Base-by-base conservation (phyloP, 2,113 vertebrate genomes). In the Edolisoma coerulescens region DNA sequence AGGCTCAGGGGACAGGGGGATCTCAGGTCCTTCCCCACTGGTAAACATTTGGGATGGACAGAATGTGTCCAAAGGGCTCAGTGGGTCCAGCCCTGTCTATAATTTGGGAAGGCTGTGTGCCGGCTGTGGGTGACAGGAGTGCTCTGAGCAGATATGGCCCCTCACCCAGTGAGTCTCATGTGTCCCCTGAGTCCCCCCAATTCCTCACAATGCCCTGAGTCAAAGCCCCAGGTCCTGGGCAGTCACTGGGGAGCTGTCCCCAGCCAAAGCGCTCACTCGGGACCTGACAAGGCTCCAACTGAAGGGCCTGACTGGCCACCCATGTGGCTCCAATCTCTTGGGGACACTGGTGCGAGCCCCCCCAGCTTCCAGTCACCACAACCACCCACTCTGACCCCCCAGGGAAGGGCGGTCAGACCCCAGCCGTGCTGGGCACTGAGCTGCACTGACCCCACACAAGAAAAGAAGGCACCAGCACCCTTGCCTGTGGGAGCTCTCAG, bases 181-280 rank as follows among this genome's bases (percentile, higher is more conserved):
- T n/a, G 39, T 44, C 20, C 24, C 49, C 16, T 0, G 0, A 28
- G 41, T 13, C 32, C 13, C 14, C 37, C 37, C 4, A 5, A 0
- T 11, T 37, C n/a, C 33, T 53, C 45, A 19, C n/a, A 44, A 22
- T 14, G 16, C 35, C 39, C 52, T 20, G 27, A 16, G 5, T 37
- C 4, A 2, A 65, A 64, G 54, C 33, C 26, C 26, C 0, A 0
- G 8, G 5, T 53, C 20, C 44, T 4, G 26, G 11, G 12, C 45
- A 52, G 64, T 20, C 64, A 24, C 41, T 1, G 2, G n/a, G 30
- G 20, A 86, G 47, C 12, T 1, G 0, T 20, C 9, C 67, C 24
- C 42, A 45, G 37, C 61, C 15, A 3, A 32, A 75, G 15, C 0
- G n/a, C n/a, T n/a, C n/a, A n/a, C n/a, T n/a, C n/a, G 57, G 27